Evolutionary conservation across 1,140 invertebrate genomes (phyloP).

Genomic region (Papilio aristodemus): DNA sequence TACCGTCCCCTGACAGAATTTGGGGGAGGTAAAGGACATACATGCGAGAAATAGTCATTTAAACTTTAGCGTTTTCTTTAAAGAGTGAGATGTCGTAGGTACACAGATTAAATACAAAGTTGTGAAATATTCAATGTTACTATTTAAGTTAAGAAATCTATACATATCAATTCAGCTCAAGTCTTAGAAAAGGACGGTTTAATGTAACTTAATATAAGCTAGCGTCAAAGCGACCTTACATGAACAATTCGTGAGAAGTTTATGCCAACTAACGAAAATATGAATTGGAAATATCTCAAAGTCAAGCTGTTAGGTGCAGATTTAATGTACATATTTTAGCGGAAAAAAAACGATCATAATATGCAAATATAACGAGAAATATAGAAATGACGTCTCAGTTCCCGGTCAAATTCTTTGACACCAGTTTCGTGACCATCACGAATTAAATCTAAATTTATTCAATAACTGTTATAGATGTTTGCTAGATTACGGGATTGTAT

Average conservation of each 20-base stretch:
- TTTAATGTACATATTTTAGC: too few species aligned
- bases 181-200: conserved; percentile 11
- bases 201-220: conserved; percentile 21
- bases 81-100: too few species aligned
- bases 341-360: too few species aligned
- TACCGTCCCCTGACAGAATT: too few species aligned
- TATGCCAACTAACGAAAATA: too few species aligned
- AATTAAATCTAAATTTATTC: not conserved
- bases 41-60: too few species aligned
- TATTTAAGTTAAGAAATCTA: conserved; percentile 1
- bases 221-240: conserved; percentile 10
- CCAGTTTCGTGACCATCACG: not conserved
- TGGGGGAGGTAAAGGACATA: too few species aligned
- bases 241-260: not conserved
- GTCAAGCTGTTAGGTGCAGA: too few species aligned
- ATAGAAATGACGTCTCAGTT: not conserved
- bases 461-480: conserved; percentile 10
- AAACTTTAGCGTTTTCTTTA: too few species aligned
- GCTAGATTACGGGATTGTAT: not conserved
- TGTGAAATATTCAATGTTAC: not conserved
- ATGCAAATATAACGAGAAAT: too few species aligned
- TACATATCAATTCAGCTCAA: conserved; percentile 3
- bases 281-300: not conserved
- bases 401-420: not conserved
- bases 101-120: not conserved